phyloP scores from a whole-genome alignment of 2,797 vertebrate species.

The Sebastes taczanowskii region DNA sequence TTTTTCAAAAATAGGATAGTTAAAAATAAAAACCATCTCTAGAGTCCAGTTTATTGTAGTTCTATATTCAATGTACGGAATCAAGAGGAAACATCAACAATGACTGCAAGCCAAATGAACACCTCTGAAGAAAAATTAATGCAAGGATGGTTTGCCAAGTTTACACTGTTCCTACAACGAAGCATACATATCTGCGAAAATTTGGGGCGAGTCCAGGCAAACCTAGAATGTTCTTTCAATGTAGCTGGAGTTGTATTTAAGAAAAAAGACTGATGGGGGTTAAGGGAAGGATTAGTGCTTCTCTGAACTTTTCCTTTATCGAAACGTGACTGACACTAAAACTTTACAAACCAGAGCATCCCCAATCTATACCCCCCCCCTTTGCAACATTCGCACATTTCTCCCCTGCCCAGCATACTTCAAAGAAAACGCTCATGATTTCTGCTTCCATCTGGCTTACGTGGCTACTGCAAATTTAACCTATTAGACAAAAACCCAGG shows the following conservation, averaged over 20 bases:
- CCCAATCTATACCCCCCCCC: constrained; percentile 45
- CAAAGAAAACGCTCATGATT: constrained; percentile 65
- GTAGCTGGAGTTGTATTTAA: constrained; percentile 78
- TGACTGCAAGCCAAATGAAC: constrained; percentile 80
- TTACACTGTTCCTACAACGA: constrained; percentile 78
- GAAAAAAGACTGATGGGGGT: constrained; percentile 65
- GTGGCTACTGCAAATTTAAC: constrained; percentile 75
- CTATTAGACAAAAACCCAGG: constrained; percentile 65
- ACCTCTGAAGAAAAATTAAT: constrained; percentile 73
- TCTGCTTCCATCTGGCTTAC: constrained; percentile 76
- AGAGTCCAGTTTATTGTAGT: constrained; percentile 82
- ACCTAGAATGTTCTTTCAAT: constrained; percentile 74
- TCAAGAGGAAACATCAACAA: constrained; percentile 68
- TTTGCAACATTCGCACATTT: constrained; percentile 63
- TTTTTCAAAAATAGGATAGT: constrained; percentile 77
- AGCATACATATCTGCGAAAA: constrained; percentile 77
- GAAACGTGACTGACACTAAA: constrained; percentile 68
- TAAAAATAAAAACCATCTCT: constrained; percentile 69
- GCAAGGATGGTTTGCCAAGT: constrained; percentile 79
- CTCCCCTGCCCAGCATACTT: constrained; percentile 56
- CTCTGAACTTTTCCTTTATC: constrained; percentile 65
- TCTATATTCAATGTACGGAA: constrained; percentile 76
- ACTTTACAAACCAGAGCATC: constrained; percentile 69
- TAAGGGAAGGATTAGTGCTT: constrained; percentile 63
- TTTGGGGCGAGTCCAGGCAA: constrained; percentile 72